phyloP scores from a whole-genome alignment of 2,113 vertebrate genomes.

The Takifugu bimaculatus region DNA sequence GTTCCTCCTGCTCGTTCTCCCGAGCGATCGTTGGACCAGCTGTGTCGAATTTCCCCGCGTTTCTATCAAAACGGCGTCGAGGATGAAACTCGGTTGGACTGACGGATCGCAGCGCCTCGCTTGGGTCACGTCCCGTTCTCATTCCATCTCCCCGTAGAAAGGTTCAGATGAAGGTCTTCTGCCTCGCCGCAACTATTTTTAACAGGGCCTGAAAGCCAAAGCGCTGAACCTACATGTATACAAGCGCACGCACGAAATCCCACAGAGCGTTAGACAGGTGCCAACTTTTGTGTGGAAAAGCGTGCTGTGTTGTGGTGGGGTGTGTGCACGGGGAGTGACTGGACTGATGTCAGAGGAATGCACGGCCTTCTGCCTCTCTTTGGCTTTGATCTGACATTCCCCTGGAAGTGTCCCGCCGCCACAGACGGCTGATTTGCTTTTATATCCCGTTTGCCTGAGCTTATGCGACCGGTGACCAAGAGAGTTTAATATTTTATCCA shows the following conservation, averaged over 20 bases:
- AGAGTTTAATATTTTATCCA: not conserved
- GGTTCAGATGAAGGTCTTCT: conserved; percentile 63
- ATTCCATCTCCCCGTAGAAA: conserved; percentile 23
- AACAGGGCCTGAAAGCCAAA: conserved; percentile 57
- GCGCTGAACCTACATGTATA: conserved; percentile 10
- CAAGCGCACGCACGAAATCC: conserved; percentile 10
- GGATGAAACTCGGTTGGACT: too few relatives aligned
- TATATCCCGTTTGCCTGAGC: not conserved
- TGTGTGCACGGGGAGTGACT: conserved; percentile 71
- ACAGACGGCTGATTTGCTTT: conserved; percentile 4
- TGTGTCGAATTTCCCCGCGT: too few relatives aligned
- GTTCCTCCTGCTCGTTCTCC: too few relatives aligned
- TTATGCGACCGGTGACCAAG: not conserved
- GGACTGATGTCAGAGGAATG: conserved; percentile 78
- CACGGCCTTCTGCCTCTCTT: conserved; percentile 78
- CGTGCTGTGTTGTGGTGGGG: conserved; percentile 51
- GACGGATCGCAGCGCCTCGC: too few relatives aligned
- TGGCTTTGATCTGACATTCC: conserved; percentile 88
- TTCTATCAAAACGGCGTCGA: too few relatives aligned
- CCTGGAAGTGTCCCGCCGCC: conserved; percentile 77
- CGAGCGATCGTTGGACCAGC: too few relatives aligned
- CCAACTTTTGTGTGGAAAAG: conserved; percentile 58
- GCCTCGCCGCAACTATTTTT: conserved; percentile 65
- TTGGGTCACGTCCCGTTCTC: conserved; percentile 1
- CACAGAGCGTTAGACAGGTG: conserved; percentile 58